Evolutionary conservation across 2,888 invertebrate genomes (phyloP).

Genomic region (Athalia rosae): DNA sequence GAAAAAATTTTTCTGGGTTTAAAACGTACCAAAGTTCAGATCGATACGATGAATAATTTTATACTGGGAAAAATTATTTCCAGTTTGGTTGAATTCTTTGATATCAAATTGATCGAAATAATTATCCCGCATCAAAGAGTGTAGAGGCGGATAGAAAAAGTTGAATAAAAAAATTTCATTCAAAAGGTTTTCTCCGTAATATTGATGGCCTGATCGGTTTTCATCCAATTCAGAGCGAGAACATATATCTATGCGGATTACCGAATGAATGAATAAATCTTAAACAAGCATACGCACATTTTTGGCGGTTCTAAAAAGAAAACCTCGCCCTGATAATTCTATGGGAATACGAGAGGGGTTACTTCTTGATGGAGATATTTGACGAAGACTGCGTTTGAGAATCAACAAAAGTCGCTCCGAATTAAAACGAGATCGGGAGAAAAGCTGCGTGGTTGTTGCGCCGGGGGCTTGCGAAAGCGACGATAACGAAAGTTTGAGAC

Average conservation of each 20-base stretch:
- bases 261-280: no score
- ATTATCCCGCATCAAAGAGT: neutral
- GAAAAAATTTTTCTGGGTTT: neutral
- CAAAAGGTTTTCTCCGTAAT: no score
- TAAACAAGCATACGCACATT: no score
- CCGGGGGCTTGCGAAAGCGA: neutral
- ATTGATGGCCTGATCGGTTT: no score
- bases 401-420: constrained; percentile 11
- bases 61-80: neutral
- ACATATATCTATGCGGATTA: no score
- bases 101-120: neutral
- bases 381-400: constrained; percentile 10
- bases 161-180: no score
- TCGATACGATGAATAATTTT: neutral
- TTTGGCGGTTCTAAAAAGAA: no score
- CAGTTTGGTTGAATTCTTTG: neutral
- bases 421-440: constrained; percentile 33
- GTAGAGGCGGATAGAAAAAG: neutral
- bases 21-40: no score
- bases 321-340: no score
- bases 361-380: neutral
- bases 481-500: constrained; percentile 7
- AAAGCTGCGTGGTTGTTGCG: neutral
- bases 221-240: no score
- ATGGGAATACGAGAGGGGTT: no score